These are phyloP conservation scores for Hartigia nigra DNA, from an alignment of 2,888 invertebrate species.

Conservation along the genomic window DNA sequence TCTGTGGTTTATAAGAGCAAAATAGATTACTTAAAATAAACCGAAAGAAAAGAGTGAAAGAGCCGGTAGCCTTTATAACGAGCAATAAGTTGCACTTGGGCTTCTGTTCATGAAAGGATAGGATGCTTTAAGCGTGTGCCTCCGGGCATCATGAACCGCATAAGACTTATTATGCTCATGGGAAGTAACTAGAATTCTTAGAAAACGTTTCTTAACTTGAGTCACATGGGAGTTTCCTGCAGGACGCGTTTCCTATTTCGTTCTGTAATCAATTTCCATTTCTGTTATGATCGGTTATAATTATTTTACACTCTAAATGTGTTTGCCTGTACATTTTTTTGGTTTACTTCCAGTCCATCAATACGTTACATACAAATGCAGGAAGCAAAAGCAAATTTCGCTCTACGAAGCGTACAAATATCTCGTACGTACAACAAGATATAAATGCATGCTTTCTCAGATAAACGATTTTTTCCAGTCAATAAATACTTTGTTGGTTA, in stretches of 20 bases:
- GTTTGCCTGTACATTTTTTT: not conserved
- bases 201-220: not conserved
- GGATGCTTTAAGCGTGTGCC: not conserved
- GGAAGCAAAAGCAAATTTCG: not conserved
- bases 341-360: not conserved
- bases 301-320: not conserved
- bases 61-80: not conserved
- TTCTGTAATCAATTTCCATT: not conserved
- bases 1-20: not conserved
- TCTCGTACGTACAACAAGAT: not conserved
- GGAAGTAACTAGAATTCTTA: not conserved
- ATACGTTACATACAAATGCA: not conserved
- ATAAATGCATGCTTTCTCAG: not conserved
- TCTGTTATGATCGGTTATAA: not conserved
- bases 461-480: not conserved
- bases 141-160: not conserved
- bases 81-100: not conserved
- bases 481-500: not conserved
- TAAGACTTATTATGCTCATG: not conserved
- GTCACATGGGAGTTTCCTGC: not conserved
- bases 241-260: not conserved
- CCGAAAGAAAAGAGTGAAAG: not conserved
- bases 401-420: not conserved
- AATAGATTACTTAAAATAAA: not conserved
- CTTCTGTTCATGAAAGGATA: not conserved